Base-by-base conservation (phyloP, 2,113 vertebrate genomes). In the Lagopus leucura region DNA sequence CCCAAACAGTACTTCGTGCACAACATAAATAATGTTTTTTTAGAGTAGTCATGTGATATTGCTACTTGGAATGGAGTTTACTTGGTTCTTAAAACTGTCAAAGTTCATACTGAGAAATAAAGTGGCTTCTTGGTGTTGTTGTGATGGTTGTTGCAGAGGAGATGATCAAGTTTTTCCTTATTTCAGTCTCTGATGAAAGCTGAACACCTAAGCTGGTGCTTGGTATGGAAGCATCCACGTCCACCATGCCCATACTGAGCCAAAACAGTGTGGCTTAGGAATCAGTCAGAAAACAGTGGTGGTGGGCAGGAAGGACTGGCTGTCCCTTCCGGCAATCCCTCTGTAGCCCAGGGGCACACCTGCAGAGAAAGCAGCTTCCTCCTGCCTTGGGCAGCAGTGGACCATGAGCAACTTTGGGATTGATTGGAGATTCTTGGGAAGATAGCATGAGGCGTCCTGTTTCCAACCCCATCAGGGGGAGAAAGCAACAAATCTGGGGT, bases 371-470 rank as follows among this genome's bases (percentile, higher is more conserved):
- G 19, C 47, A 27, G 4, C n/a, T 32, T 61, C 3, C 7, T 38
- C 42, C 64, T 60, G 1, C 0, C 0, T 8, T n/a, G 43, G 52
- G 42, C 38, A 58, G 50, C 21, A 36, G 12, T 65, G 42, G 63
- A 34, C 20, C 19, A 11, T 13, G 3, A 73, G 38, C n/a, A 66
- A 2, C n/a, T 54, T 67, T 22, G 30, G 54, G 48, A 86, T 50
- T 42, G 17, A 64, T 24, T 12, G 0, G 1, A 25, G 21, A 25
- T 67, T 92, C 76, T 67, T 63, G 11, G 45, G 16, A 57, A 43
- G 27, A 34, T 5, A 24, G 20, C 3, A 1, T 15, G 34, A 22
- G 18, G n/a, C 14, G 21, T 78, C 42, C 55, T 84, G 57, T 75
- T 86, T 61, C 55, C 61, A 25, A 40, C 43, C 3, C 54, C 54